Evolutionary conservation across 2,797 vertebrate species (phyloP), one percentile per base, ranked within the genome.

Genomic region (Dromococcyx pavoninus): DNA sequence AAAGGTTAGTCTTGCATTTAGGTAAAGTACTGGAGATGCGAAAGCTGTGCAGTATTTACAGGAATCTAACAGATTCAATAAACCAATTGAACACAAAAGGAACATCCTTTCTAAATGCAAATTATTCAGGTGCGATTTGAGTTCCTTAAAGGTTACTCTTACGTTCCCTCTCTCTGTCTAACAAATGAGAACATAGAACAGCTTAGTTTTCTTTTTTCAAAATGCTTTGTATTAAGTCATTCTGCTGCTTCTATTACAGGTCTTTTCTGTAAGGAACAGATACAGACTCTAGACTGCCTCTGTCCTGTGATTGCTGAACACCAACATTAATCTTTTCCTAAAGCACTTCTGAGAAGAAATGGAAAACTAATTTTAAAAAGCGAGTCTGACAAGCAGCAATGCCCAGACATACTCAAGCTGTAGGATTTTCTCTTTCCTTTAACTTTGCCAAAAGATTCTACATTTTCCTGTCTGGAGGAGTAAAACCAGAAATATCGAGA

Each of bases 1-100:
- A 96, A 97, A 96, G 95, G 73, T 97, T 97, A 96, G 93, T 77
- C 89, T 97, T 95, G 95, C 91, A 96, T 97, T 97, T 97, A 97
- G 93, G 93, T 58, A 96, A 96, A 96, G 88, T 91, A 95, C 71
- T 88, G 78, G 80, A 79, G 91, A 93, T 95, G 94, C 93, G 95
- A 97, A 96, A 94, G 88, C 75, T 85, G 69, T 73, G 83, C 88
- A 96, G 93, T 94, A 88, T 79, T 96, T 93, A 92, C 93, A 94
- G 81, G 83, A 89, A 91, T 88, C 96, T 94, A 71, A 81, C 86
- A 81, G 4, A 97, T 92, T 95, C 92, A 77, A 62, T 88, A 95
- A 96, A 93, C 94, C 51, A 61, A 86, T 33, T 94, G 95, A 96
- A 97, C 92, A 92, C 11, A 11, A 96, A 94, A 95, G 84, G 90